Evolutionary conservation across 2,888 invertebrate species (phyloP), one percentile per base, ranked within the genome.

Genomic region (Cetonia aurata): DNA sequence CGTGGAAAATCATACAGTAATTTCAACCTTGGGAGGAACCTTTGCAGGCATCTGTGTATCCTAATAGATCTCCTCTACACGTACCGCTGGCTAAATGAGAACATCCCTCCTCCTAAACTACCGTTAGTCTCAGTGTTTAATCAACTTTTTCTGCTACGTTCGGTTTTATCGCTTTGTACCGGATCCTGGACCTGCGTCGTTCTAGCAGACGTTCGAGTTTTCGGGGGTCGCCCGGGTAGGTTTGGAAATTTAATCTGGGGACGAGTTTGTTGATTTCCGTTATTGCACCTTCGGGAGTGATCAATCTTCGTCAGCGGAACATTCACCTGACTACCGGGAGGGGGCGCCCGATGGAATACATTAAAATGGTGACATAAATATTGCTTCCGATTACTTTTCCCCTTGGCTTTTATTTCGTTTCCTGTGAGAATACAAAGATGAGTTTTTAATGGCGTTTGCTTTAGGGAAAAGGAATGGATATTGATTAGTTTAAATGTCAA

Each of bases 221-320:
- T 25, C 25, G 12, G 52, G 25, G 8, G 10, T 19, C 25, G 59
- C n/a, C 44, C 12, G 42, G 37, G 50, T 65, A 50, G 62, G 50
- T 65, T 50, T 65, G 17, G 50, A 65, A 65, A 65, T 65, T 65
- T 65, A 65, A 65, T 65, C 62, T 65, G 62, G 62, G 50, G 50
- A 65, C 62, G 62, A 65, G 62, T 65, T 65, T 65, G 62, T 65
- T 65, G 62, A 65, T 65, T 65, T 65, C 62, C 62, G 62, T 37
- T 65, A 65, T 48, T 65, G 62, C 62, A 65, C 50, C 62, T 50
- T 65, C 62, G 62, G 62, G 62, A 12, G 50, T 65, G 50, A 65
- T 65, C 62, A 65, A 65, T 65, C 62, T 65, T 65, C 62, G 62
- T 65, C 62, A 65, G 33, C 33, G 15, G 37, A 50, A 50, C 33